Evolutionary conservation across 2,888 invertebrate genomes (phyloP), one percentile per base, ranked within the genome.

Genomic region (Hypena proboscidalis): DNA sequence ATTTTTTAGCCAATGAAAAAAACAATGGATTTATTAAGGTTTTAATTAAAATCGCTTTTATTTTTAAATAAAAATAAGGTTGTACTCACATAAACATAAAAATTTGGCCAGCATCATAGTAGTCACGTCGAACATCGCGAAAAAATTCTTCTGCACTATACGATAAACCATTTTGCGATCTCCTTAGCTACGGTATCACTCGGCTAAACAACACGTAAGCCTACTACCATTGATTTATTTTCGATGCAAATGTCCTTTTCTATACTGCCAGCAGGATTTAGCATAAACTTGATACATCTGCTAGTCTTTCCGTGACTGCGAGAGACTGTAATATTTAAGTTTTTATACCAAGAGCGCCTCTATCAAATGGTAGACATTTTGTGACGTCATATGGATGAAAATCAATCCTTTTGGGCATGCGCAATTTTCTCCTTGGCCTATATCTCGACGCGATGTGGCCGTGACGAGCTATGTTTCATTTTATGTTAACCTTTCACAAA

Each of bases 341-440:
- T 80, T 85, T 84, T 81, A 83, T 79, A 81, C 84, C 73, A 75
- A 81, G 77, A 74, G 73, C 59, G 66, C 41, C 71, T 63, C 60
- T 57, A 48, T 67, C 67, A 69, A 70, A 62, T 66, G 75, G 76
- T 74, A 63, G 85, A 80, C 90, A 90, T 89, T 60, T 87, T 86
- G 87, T 90, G 90, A 90, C 90, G 90, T 90, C 87, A 87, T 71
- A 37, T 39, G 56, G 46, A 56, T 58, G 67, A 73, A 85, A 84
- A 89, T 90, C 90, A 78, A 90, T 90, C 59, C 58, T 74, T 77
- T 73, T 45, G 71, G 59, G 83, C 90, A 81, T 80, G 90, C 89
- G 85, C 80, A 72, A 70, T 43, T 69, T 75, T 82, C 74, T 71
- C 86, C 85, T 85, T 86, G 87, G 82, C 87, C 85, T 80, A 85